These are phyloP conservation scores for Taphrorychus bicolor DNA, from an alignment of 2,888 invertebrate genomes.

Conservation along the genomic window DNA sequence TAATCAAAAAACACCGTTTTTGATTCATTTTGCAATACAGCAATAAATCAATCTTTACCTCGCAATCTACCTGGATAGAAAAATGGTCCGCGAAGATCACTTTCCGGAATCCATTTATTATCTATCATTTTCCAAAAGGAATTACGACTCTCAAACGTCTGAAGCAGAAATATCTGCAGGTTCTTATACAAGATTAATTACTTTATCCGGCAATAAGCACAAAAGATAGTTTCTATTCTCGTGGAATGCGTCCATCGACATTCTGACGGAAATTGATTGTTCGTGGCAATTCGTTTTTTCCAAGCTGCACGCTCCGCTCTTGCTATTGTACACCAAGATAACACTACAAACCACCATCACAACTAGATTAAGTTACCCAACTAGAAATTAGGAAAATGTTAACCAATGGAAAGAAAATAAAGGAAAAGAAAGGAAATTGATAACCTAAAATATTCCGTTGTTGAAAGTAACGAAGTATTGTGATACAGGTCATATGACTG, in stretches of 20 bases:
- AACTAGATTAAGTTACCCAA: no score
- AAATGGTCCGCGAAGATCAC: neutral
- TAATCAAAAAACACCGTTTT: no score
- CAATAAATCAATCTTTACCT: no score
- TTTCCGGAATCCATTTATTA: neutral
- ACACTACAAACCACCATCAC: no score
- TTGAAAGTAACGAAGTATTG: no score
- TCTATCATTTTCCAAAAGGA: neutral
- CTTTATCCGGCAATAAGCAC: constrained; percentile 1
- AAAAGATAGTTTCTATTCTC: constrained; percentile 20
- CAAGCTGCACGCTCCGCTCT: neutral
- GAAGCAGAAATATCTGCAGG: neutral
- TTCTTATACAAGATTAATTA: constrained; percentile 16
- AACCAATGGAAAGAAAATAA: no score
- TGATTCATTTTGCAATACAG: no score
- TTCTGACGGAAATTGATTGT: constrained; percentile 15
- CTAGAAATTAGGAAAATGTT: no score
- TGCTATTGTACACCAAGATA: no score
- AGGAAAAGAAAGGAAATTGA: no score
- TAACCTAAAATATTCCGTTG: no score
- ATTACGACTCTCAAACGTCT: neutral
- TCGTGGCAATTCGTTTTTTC: constrained; percentile 2
- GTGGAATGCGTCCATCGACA: constrained; percentile 16
- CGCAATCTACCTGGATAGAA: neutral
- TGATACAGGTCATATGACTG: no score